phyloP scores from a whole-genome alignment of 2,113 vertebrate species.

The Shinisaurus crocodilurus region DNA sequence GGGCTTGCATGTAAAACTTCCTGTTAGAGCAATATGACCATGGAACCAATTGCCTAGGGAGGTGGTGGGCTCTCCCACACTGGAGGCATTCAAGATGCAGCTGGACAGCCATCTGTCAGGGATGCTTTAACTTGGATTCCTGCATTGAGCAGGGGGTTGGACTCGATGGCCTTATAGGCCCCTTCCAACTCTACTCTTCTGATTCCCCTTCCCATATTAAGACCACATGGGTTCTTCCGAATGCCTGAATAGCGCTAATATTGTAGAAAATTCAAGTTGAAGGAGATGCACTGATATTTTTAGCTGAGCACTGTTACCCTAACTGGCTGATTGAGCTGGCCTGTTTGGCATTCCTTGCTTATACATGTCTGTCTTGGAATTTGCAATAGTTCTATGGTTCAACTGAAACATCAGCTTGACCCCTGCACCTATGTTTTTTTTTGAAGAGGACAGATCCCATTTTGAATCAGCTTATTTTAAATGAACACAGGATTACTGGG shows the following conservation, averaged over 20 bases:
- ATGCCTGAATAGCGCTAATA: not conserved
- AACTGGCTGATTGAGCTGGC: not conserved
- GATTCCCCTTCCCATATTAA: too few species aligned
- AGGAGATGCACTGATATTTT: not conserved
- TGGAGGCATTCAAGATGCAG: too few species aligned
- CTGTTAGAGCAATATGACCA: too few species aligned
- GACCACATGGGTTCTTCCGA: too few species aligned
- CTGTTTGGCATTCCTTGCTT: not conserved
- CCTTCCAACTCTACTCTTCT: too few species aligned
- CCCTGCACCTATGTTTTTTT: not conserved
- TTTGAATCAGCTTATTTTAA: not conserved
- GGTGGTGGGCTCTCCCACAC: too few species aligned
- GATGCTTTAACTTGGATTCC: too few species aligned
- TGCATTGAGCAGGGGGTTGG: too few species aligned
- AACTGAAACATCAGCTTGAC: not conserved
- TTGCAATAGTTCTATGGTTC: not conserved
- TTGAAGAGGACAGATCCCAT: not conserved
- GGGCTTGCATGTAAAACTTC: too few species aligned
- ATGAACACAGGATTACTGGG: not conserved
- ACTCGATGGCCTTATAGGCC: too few species aligned
- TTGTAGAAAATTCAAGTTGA: not conserved
- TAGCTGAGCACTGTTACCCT: not conserved
- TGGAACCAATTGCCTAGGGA: too few species aligned
- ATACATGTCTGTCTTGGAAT: not conserved
- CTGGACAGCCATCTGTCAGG: too few species aligned